phyloP scores from a whole-genome alignment of 1,140 invertebrate genomes.

The Neodiprion fabricii region DNA sequence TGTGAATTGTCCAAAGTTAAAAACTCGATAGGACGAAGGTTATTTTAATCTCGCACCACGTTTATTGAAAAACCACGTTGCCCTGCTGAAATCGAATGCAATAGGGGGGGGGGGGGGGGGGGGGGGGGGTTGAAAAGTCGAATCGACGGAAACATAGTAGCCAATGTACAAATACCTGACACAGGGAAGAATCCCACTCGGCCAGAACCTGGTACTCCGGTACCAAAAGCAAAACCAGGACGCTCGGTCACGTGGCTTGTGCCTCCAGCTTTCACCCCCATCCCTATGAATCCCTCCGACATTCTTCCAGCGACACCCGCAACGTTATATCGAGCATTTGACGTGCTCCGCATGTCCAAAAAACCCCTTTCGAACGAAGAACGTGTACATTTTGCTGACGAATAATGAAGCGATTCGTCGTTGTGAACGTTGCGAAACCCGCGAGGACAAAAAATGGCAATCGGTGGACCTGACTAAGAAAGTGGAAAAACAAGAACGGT shows the following conservation, averaged over 20 bases:
- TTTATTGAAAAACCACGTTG: too few species aligned
- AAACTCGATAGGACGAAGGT: too few species aligned
- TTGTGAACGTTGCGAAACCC: too few species aligned
- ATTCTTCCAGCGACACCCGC: background rate
- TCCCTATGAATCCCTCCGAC: background rate
- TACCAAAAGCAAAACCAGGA: too few species aligned
- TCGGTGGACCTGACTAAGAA: too few species aligned
- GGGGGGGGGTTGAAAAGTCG: background rate
- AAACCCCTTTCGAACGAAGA: background rate
- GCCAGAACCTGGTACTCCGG: background rate
- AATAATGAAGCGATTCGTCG: background rate
- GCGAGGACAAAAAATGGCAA: too few species aligned
- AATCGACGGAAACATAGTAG: conserved; percentile 3
- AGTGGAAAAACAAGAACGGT: too few species aligned
- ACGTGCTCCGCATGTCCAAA: background rate
- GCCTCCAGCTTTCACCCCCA: background rate
- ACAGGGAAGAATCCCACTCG: background rate
- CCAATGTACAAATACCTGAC: conserved; percentile 11
- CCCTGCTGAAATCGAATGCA: too few species aligned
- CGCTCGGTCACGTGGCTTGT: background rate
- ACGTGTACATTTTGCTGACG: background rate
- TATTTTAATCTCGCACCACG: too few species aligned
- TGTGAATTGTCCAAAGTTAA: too few species aligned
- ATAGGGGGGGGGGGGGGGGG: background rate
- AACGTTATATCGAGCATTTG: background rate